A percentile compares a stretch with the other conserved stretches of the same genome.
Conservation (phyloP, 2,797 vertebrate genomes). For the Hypotaenidia okinawae region DNA sequence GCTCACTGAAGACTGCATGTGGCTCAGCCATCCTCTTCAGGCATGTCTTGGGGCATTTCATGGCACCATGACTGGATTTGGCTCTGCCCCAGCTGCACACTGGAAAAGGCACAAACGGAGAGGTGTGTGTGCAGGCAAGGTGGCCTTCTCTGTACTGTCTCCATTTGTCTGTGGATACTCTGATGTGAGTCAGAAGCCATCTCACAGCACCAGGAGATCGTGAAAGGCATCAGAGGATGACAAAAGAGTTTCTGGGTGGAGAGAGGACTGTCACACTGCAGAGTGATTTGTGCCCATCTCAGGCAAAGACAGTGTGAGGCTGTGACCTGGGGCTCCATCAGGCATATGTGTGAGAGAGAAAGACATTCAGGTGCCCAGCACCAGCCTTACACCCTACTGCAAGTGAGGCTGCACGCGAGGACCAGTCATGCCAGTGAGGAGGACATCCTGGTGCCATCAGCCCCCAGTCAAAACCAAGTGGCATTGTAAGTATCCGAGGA, state of each 20-base stretch:
- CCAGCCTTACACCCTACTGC: background rate
- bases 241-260: background rate
- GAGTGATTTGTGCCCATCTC: background rate
- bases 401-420: accelerated
- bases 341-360: background rate
- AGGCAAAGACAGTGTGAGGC: background rate
- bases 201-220: accelerated
- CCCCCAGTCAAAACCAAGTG: accelerated
- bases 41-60: background rate
- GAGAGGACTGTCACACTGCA: background rate
- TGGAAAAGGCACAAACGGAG: background rate
- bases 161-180: background rate
- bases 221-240: background rate
- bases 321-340: background rate
- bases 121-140: accelerated
- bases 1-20: background rate
- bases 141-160: background rate
- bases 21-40: background rate
- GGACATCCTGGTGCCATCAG: background rate
- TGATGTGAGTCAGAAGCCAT: background rate
- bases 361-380: accelerated
- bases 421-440: accelerated
- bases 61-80: background rate
- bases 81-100: background rate
- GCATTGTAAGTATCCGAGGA: background rate